Evolutionary conservation across 1,140 invertebrate genomes (phyloP), one percentile per base, ranked within the genome.

Genomic region (Ooceraea biroi): DNA sequence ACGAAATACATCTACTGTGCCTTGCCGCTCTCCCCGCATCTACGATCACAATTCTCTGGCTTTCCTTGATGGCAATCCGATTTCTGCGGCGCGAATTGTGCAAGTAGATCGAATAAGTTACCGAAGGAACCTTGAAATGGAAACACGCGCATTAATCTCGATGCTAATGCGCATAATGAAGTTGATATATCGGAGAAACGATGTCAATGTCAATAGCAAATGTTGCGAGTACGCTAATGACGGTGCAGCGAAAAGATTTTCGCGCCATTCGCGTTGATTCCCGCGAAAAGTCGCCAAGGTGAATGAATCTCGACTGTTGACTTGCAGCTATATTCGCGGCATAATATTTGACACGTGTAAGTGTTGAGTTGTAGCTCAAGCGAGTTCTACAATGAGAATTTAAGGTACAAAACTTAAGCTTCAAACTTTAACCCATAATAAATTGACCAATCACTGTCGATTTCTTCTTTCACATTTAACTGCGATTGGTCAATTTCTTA

Each of bases 51-150:
- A 87, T 87, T 87, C 69, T 85, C 82, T 86, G 61, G 86, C 83
- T 88, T 83, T 85, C 87, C 87, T 88, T 88, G 87, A 74, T 65
- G 83, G 66, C 80, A 71, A 85, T 88, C 83, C 66, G 68, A 80
- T 74, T 84, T 74, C 22, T 46, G 52, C 44, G 57, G 55, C 44
- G 19, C 44, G 19, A 73, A 82, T 82, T 74, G 63, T 61, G 71
- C 57, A 80, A 83, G 82, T 50, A 73, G 73, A 27, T 36, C 30
- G 50, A 48, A 52, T 65, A n/a, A n/a, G n/a, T 87, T 69, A 83
- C 61, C 27, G 72, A 71, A 36, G 36, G 36, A 71, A 73, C 85
- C 82, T 88, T 87, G 82, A 17, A 48, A 22, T 36, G n/a, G 71
- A 69, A 72, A 52, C 41, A 48, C 19, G 65, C 63, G 36, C 85